phyloP scores from a whole-genome alignment of 2,113 vertebrate genomes.

The Bubalus kerabau region DNA sequence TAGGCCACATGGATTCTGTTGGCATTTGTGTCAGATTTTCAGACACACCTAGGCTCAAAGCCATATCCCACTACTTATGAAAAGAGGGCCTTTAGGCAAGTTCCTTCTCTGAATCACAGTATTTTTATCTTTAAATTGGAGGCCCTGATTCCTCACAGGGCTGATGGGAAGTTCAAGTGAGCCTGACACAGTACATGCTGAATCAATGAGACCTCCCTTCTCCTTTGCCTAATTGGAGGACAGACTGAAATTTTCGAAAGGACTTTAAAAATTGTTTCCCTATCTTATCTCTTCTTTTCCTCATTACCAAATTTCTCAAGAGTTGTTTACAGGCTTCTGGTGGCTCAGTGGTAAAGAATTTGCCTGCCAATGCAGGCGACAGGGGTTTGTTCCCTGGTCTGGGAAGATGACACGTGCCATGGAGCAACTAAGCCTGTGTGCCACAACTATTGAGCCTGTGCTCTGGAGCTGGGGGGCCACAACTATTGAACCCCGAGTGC shows the following conservation, averaged over 20 bases:
- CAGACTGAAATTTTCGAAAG: conserved; percentile 2
- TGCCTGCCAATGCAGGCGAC: not conserved
- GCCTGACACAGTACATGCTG: too few species aligned
- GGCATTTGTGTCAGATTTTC: not conserved
- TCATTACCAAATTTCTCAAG: not conserved
- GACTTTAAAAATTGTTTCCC: not conserved
- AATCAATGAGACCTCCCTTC: not conserved
- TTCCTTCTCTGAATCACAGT: not conserved
- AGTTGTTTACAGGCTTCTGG: not conserved
- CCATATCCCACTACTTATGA: not conserved
- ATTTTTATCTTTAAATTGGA: not conserved
- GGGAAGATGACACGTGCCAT: not conserved
- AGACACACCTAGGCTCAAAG: not conserved
- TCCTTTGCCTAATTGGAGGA: not conserved
- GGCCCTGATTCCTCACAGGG: not conserved
- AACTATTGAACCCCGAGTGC: not conserved
- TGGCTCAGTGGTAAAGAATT: not conserved
- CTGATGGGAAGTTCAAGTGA: not conserved
- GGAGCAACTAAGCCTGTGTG: not conserved
- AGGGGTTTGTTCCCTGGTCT: not conserved
- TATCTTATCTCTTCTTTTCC: not conserved
- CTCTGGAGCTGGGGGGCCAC: not conserved
- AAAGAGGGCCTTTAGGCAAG: not conserved
- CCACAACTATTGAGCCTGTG: not conserved
- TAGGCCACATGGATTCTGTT: not conserved